These are phyloP conservation scores for Trididemnum nubilum DNA, from an alignment of 23 tunicate species.

Conservation along the genomic window DNA sequence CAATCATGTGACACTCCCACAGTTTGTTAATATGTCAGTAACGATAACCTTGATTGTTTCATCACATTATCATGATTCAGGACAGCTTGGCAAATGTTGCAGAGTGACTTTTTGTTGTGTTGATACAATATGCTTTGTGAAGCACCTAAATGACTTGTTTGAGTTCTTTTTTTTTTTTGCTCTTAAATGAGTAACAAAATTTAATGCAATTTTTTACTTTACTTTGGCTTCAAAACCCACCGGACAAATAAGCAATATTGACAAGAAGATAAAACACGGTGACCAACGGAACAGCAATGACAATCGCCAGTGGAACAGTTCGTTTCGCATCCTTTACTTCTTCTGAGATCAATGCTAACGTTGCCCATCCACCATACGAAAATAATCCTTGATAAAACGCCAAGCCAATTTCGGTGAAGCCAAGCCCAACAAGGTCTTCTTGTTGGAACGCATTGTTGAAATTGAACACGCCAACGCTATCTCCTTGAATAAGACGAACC, in stretches of 20 bases:
- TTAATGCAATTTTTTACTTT: no score
- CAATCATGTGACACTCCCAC: no score
- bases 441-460: slow-evolving; percentile 48
- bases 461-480: slow-evolving; percentile 42
- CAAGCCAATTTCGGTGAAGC: slow-evolving; percentile 55
- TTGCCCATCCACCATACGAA: slow-evolving; percentile 78
- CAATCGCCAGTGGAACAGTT: slow-evolving; percentile 64
- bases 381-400: slow-evolving; percentile 82
- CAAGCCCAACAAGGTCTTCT: slow-evolving; percentile 43
- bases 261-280: slow-evolving; percentile 65
- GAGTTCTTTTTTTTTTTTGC: no score
- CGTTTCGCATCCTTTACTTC: slow-evolving; percentile 59
- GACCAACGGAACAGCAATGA: slow-evolving; percentile 65
- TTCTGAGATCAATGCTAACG: slow-evolving; percentile 51
- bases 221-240: no score
- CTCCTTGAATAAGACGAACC: slow-evolving; percentile 44
- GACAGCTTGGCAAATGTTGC: no score
- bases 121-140: no score
- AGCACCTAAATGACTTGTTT: no score
- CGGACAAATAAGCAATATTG: slow-evolving; percentile 69
- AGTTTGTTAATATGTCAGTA: no score
- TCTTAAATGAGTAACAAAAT: no score
- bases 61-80: no score
- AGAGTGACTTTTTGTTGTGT: no score
- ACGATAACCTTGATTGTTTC: no score